phyloP scores from a whole-genome alignment of 2,113 vertebrate species.

The Motacilla tschutschensis region DNA sequence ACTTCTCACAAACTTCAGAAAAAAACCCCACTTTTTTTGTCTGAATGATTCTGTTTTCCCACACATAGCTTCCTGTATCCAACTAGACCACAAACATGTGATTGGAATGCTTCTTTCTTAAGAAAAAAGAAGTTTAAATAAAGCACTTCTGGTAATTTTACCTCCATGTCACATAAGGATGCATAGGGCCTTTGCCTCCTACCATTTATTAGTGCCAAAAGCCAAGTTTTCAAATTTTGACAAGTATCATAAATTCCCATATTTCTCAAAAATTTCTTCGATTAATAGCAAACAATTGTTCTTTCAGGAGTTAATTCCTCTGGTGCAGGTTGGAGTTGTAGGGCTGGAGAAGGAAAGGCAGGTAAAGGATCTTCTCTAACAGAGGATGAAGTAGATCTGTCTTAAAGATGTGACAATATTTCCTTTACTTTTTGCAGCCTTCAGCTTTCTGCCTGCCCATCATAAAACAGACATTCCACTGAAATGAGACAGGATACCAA shows the following conservation, averaged over 20 bases:
- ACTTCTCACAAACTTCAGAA: background rate
- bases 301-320: background rate
- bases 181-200: background rate
- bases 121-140: background rate
- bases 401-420: background rate
- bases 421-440: background rate
- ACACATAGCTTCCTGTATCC: background rate
- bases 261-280: background rate
- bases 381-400: background rate
- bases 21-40: accelerated
- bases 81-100: background rate
- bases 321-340: background rate
- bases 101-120: background rate
- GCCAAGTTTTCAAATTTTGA: background rate
- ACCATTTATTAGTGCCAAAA: background rate
- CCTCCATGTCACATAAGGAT: background rate
- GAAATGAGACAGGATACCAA: background rate
- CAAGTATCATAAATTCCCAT: background rate
- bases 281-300: background rate
- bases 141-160: background rate
- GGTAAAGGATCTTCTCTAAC: background rate
- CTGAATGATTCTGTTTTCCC: background rate
- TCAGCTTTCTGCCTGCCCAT: background rate
- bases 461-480: background rate
- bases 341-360: background rate